Base-by-base conservation (phyloP, 2,797 vertebrate genomes). In the Adelosebastes latens region DNA sequence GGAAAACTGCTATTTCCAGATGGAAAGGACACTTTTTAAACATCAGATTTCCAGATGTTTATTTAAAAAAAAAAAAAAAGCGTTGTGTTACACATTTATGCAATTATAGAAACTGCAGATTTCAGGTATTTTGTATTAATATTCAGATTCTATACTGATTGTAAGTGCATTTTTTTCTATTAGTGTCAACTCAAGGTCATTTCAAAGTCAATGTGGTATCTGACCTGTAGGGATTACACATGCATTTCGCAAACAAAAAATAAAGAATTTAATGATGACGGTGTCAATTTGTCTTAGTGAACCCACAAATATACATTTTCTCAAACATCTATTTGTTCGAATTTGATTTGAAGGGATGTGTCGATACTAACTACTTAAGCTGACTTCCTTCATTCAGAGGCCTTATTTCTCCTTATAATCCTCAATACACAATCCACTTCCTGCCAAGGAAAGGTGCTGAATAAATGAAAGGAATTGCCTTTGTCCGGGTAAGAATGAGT, bases 11-110 rank as follows among this genome's bases (percentile, higher is more conserved):
- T 12, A 63, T 75, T 81, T 85, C 42, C 36, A 69, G 60, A 46
- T 24, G 66, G 14, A 77, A 67, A 13, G 10, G 14, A 61, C 46
- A 39, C 8, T 46, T 52, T 68, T 61, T 5, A 46, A 24, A 52
- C 53, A 18, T 72, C 27, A 67, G 77, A 66, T 83, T 80, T 75
- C 55, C 56, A 72, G 75, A 72, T 46, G 18, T 65, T 25, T 53
- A 16, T 8, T 11, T 6, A 24, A 55, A 11, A 13, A 55, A 46
- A 46, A 18, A 46, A 16, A 6, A 60, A 24, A 65, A 20, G 3
- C 20, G 22, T 5, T 22, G 18, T 4, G 5, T 8, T 16, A n/a
- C 2, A 34, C 8, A 58, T 62, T 7, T 1, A n/a, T 10, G 46
- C 22, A 25, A 27, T 24, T 34, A 12, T 22, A 61, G 25, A 66